Evolutionary conservation across 1,140 invertebrate species (phyloP).

Genomic region (Akabosia matsudoensis): DNA sequence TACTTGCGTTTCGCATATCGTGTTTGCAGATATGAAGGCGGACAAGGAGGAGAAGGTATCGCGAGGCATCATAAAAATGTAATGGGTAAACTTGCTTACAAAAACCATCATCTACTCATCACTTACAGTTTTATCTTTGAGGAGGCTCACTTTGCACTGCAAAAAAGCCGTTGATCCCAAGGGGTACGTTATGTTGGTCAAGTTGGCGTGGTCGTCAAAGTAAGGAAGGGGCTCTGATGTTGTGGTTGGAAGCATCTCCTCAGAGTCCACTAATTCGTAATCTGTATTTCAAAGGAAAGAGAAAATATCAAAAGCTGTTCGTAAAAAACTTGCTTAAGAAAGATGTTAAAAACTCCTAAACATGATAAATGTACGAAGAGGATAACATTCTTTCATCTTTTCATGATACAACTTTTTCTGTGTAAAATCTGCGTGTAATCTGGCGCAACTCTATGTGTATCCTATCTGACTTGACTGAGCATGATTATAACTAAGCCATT

Average conservation of each 20-base stretch:
- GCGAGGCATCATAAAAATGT: not conserved
- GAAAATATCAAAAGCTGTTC: not conserved
- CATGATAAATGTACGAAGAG: not conserved
- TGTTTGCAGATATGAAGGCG: too few species aligned
- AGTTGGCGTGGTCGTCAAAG: conserved; percentile 59
- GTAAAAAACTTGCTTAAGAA: not conserved
- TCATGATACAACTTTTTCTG: too few species aligned
- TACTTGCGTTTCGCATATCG: too few species aligned
- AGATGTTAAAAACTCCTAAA: too few species aligned
- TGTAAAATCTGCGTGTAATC: too few species aligned
- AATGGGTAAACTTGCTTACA: not conserved
- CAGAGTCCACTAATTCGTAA: conserved; percentile 49
- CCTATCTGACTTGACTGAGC: too few species aligned
- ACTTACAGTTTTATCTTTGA: conserved; percentile 68
- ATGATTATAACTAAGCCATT: too few species aligned
- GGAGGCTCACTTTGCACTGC: conserved; percentile 68
- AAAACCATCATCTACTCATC: not conserved
- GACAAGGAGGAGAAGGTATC: too few species aligned
- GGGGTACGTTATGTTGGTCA: conserved; percentile 65
- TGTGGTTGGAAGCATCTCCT: conserved; percentile 49
- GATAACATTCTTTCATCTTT: too few species aligned
- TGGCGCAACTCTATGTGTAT: too few species aligned
- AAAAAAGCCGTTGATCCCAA: conserved; percentile 63
- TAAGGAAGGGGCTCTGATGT: conserved; percentile 61
- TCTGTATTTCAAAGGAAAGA: conserved; percentile 34